phyloP scores from a whole-genome alignment of 2,888 invertebrate genomes.

The Leptopilina drosophilae region DNA sequence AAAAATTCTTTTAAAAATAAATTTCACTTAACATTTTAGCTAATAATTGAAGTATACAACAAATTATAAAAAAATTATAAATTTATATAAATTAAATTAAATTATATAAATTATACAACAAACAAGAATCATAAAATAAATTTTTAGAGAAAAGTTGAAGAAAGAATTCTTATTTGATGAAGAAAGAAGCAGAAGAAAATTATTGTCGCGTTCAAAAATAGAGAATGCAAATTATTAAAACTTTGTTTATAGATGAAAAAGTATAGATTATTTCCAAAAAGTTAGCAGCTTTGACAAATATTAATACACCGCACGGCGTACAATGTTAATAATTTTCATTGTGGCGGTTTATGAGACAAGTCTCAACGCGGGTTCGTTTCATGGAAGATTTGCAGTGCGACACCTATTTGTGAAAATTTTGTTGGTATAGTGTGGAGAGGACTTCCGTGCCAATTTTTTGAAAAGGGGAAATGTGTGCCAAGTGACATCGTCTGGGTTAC shows the following conservation, averaged over 20 bases:
- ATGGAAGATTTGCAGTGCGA: conserved; percentile 48
- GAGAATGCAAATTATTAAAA: neutral
- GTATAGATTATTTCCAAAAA: neutral
- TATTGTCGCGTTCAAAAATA: neutral
- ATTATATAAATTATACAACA: no score
- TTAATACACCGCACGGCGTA: neutral
- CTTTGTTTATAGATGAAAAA: neutral
- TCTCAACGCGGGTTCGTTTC: conserved; percentile 43
- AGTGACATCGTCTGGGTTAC: conserved; percentile 62
- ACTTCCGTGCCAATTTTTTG: conserved; percentile 67
- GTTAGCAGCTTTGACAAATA: neutral
- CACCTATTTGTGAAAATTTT: conserved; percentile 43
- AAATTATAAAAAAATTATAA: no score
- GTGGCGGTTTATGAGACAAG: conserved; percentile 21
- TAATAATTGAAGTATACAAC: no score
- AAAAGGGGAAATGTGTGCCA: conserved; percentile 64
- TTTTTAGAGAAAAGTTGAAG: no score
- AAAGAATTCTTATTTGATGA: neutral
- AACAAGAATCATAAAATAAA: no score
- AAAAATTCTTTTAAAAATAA: no score
- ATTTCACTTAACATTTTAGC: no score
- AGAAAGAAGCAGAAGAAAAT: no score
- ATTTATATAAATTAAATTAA: no score
- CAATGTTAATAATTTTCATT: conserved; percentile 5
- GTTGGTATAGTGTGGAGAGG: conserved; percentile 34